phyloP scores from a whole-genome alignment of 1,140 invertebrate genomes.

The Diabrotica undecimpunctata region DNA sequence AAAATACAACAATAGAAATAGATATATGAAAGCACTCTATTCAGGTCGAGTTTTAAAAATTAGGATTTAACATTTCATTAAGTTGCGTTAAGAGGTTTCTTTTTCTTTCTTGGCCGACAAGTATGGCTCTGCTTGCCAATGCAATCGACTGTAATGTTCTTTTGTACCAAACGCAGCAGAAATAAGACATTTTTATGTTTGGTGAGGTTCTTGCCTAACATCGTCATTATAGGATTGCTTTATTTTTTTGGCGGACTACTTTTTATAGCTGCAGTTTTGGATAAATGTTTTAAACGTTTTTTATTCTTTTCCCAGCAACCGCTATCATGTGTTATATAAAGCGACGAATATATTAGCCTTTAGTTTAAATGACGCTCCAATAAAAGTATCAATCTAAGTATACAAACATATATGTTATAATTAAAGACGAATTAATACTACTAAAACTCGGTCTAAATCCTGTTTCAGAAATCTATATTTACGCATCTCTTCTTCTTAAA shows the following conservation, averaged over 20 bases:
- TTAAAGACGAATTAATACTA: too few relatives aligned
- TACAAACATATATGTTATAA: too few relatives aligned
- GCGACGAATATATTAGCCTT: too few relatives aligned
- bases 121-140: conserved; percentile 11
- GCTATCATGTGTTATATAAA: too few relatives aligned
- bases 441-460: too few relatives aligned
- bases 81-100: conserved; percentile 17
- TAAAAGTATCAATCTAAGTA: too few relatives aligned
- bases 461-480: too few relatives aligned
- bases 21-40: conserved; percentile 15
- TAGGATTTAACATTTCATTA: conserved; percentile 20
- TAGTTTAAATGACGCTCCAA: too few relatives aligned
- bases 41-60: conserved; percentile 19
- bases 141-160: conserved; percentile 16
- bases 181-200: conserved; percentile 16
- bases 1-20: conserved; percentile 18
- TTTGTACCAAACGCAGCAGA: conserved; percentile 11
- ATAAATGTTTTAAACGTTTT: too few relatives aligned
- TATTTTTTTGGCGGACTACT: not conserved
- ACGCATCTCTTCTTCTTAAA: too few relatives aligned
- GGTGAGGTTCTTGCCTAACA: conserved; percentile 10
- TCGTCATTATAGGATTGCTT: conserved; percentile 18
- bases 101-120: conserved; percentile 10
- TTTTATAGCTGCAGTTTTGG: too few relatives aligned
- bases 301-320: too few relatives aligned